Evolutionary conservation across 2,113 vertebrate genomes (phyloP).

Genomic region (Lathamus discolor): DNA sequence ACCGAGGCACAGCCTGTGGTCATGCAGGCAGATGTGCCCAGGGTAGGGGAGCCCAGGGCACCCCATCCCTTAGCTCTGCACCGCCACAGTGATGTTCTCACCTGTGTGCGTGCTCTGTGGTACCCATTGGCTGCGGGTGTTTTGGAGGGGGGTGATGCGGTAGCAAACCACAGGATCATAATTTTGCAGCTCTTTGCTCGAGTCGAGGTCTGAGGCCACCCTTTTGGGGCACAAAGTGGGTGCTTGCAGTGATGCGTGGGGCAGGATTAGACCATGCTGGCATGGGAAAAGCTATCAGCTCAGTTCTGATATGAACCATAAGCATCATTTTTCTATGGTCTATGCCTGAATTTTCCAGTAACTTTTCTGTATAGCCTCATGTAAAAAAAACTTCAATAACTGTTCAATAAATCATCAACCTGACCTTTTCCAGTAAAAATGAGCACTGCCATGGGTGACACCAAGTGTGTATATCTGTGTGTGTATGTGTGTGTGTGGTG

Average conservation of each 20-base stretch:
- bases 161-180: not conserved
- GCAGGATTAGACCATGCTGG: rapidly evolving
- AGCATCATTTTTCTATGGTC: not conserved
- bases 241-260: rapidly evolving
- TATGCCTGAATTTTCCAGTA: constrained; percentile 45
- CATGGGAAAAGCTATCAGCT: rapidly evolving
- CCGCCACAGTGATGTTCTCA: rapidly evolving
- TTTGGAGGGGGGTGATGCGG: not conserved
- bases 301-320: rapidly evolving
- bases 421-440: constrained; percentile 71
- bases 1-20: rapidly evolving
- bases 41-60: not conserved
- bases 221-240: not conserved
- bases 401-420: constrained; percentile 74
- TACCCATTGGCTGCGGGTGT: rapidly evolving
- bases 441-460: constrained; percentile 31
- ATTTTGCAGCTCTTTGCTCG: not conserved
- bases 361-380: constrained; percentile 40
- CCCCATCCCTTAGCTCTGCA: not conserved
- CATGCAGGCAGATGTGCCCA: rapidly evolving
- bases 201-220: not conserved
- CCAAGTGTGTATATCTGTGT: not conserved
- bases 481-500: not conserved
- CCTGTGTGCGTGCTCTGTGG: rapidly evolving
- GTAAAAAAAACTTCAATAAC: constrained; percentile 73